Percentiles rank a stretch among this genome's conserved stretches.
Evolutionary conservation across 2,113 vertebrate species (phyloP).

Genomic region (Columbina picui): DNA sequence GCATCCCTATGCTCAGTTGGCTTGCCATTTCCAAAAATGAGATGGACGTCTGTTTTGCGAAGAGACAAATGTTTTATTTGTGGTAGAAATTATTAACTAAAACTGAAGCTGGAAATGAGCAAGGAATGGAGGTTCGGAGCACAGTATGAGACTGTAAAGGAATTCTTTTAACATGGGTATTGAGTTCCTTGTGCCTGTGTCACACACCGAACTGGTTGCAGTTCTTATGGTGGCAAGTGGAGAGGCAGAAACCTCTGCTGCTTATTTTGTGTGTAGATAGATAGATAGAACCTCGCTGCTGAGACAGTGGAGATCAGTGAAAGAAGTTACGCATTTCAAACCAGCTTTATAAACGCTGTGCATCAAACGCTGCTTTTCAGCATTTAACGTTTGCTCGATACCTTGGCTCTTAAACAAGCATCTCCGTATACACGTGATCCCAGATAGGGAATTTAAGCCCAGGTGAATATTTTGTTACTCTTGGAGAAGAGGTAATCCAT

Average conservation of each 20-base stretch:
- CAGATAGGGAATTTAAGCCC: background rate
- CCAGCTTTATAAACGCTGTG: background rate
- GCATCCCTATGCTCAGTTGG: background rate
- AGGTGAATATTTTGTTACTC: background rate
- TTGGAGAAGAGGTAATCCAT: background rate
- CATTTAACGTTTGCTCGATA: background rate
- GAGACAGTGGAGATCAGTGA: background rate
- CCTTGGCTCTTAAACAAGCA: background rate
- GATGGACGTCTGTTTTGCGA: background rate
- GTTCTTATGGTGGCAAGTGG: background rate
- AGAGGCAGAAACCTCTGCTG: background rate
- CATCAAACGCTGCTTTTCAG: background rate
- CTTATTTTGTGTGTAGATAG: background rate
- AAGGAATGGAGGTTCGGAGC: background rate
- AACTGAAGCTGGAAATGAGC: background rate
- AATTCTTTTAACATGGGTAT: background rate
- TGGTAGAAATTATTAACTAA: conserved; percentile 40
- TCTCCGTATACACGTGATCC: background rate
- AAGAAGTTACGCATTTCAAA: background rate
- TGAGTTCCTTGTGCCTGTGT: background rate
- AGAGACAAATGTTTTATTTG: conserved; percentile 25
- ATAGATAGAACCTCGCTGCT: background rate
- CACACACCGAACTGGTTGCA: background rate
- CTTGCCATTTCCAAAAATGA: conserved; percentile 46
- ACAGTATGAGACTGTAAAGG: background rate